A percentile compares a stretch with the other conserved stretches of the same genome.
Conservation (phyloP, 2,888 invertebrate species). For the Phalera bucephala region DNA sequence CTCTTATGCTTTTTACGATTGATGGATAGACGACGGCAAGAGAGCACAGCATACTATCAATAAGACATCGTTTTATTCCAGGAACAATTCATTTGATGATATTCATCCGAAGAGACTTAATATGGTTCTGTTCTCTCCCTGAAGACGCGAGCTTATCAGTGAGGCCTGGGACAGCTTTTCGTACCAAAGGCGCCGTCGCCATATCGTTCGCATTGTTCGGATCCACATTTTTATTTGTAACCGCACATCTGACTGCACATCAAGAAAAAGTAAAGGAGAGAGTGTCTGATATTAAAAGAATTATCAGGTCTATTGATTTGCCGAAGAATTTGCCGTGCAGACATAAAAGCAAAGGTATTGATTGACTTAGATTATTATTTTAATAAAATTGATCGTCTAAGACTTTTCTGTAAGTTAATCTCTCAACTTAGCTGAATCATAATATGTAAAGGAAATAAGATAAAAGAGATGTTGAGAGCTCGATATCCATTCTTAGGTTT, state of each 20-base stretch:
- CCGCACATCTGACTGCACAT: constrained; percentile 97
- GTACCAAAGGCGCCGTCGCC: constrained; percentile 97
- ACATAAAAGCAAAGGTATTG: constrained; percentile 87
- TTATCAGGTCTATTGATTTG: constrained; percentile 91
- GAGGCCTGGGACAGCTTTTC: constrained; percentile 93
- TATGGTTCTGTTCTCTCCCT: constrained; percentile 97
- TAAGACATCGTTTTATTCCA: too few species aligned
- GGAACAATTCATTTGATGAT: constrained; percentile 94
- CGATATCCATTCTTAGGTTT: too few species aligned
- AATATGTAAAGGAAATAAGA: too few species aligned
- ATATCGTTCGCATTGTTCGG: constrained; percentile 97
- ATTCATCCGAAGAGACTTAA: constrained; percentile 94
- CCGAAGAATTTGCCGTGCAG: constrained; percentile 91
- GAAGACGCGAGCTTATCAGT: constrained; percentile 95
- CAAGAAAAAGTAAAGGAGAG: constrained; percentile 94
- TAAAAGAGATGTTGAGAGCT: too few species aligned
- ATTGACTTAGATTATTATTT: too few species aligned
- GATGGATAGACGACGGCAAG: too few species aligned
- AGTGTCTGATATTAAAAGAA: constrained; percentile 92
- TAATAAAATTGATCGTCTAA: too few species aligned
- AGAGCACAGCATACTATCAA: too few species aligned
- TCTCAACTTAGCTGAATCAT: too few species aligned
- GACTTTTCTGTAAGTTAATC: too few species aligned
- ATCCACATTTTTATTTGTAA: constrained; percentile 96
- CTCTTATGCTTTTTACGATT: too few species aligned